Conservation (phyloP, 2,888 invertebrate genomes). For the Macrophya alboannulata region DNA sequence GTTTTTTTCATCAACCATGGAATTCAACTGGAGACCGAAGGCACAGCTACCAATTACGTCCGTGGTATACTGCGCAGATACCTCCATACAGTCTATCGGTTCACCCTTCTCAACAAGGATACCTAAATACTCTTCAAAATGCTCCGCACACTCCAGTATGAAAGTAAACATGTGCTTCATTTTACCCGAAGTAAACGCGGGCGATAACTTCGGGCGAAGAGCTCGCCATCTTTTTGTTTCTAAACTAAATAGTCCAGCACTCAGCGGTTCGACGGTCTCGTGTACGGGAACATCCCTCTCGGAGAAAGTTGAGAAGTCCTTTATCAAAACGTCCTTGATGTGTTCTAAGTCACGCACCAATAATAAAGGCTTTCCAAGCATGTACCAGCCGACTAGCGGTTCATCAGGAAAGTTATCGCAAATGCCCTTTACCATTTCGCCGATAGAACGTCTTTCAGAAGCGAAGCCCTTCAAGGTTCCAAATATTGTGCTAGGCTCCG, state of each 20-base stretch:
- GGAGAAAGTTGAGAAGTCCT: conserved; percentile 78
- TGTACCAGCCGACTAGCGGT: conserved; percentile 78
- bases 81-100: conserved; percentile 68
- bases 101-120: conserved; percentile 63
- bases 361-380: conserved; percentile 74
- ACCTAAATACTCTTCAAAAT: conserved; percentile 78
- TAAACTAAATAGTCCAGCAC: conserved; percentile 80
- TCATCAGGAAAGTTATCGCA: conserved; percentile 65
- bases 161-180: conserved; percentile 81
- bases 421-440: conserved; percentile 74
- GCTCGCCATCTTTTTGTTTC: conserved; percentile 81
- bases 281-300: conserved; percentile 76
- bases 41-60: conserved; percentile 79
- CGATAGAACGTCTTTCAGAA: conserved; percentile 71
- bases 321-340: conserved; percentile 77
- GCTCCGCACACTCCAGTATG: conserved; percentile 78
- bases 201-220: conserved; percentile 80
- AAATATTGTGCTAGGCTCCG: conserved; percentile 76
- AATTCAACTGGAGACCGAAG: conserved; percentile 78
- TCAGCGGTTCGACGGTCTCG: conserved; percentile 79
- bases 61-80: conserved; percentile 77
- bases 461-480: conserved; percentile 79
- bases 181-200: conserved; percentile 81
- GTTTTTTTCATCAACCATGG: conserved; percentile 68
- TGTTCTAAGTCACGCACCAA: conserved; percentile 76